phyloP scores from a whole-genome alignment of 2,113 vertebrate species.

The Neopipo cinnamomea region DNA sequence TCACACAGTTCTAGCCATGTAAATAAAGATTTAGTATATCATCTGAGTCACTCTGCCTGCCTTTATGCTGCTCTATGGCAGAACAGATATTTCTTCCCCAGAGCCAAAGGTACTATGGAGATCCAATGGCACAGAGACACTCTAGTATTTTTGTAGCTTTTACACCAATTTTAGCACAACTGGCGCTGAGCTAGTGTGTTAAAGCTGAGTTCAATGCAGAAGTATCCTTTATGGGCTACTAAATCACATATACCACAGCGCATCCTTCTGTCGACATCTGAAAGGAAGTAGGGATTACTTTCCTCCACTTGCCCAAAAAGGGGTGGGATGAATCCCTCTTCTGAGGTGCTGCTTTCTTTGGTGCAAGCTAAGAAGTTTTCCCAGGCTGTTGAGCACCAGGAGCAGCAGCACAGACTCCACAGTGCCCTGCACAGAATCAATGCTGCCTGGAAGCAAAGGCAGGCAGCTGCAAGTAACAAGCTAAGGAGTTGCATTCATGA shows the following conservation, averaged over 20 bases:
- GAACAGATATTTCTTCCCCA: neutral
- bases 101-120: neutral
- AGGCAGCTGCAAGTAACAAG: neutral
- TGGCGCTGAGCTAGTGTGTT: neutral
- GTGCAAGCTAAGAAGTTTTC: neutral
- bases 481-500: accelerated
- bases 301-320: neutral
- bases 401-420: neutral
- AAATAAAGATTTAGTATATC: neutral
- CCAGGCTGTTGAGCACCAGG: neutral
- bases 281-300: neutral
- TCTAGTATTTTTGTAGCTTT: neutral
- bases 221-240: neutral
- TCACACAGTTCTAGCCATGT: neutral
- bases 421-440: neutral
- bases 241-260: neutral
- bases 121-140: neutral
- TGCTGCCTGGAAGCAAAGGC: neutral
- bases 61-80: neutral
- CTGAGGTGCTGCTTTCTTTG: neutral
- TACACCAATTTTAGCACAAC: neutral
- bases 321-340: neutral
- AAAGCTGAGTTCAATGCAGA: neutral
- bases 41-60: neutral
- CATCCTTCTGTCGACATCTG: neutral